These are phyloP conservation scores for Anthopleura xanthogrammica DNA, from an alignment of 92 coral and sea anemone genomes.

Conservation along the genomic window DNA sequence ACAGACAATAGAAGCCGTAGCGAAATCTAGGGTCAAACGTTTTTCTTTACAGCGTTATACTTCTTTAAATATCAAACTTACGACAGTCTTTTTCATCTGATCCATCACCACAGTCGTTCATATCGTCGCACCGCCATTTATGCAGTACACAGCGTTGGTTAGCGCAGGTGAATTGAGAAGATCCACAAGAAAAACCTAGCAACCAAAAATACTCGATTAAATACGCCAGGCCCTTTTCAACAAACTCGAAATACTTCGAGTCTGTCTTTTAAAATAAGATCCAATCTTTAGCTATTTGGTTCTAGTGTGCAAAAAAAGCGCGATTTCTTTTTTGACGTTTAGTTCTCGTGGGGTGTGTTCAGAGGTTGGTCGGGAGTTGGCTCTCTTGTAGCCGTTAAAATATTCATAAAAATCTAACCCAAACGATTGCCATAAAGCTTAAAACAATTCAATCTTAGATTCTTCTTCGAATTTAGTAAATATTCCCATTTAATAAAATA, in stretches of 20 bases:
- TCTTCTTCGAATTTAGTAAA: not conserved
- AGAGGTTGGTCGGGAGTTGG: slow-evolving; percentile 40
- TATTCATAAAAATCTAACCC: slow-evolving; percentile 20
- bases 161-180: slow-evolving; percentile 53
- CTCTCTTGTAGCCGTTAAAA: slow-evolving; percentile 9
- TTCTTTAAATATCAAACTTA: slow-evolving; percentile 31
- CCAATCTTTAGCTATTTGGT: not conserved
- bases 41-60: not conserved
- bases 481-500: not conserved
- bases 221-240: not conserved
- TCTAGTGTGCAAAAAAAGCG: not conserved
- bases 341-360: slow-evolving; percentile 35
- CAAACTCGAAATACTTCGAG: not conserved
- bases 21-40: not conserved
- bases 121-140: slow-evolving; percentile 84
- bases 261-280: not conserved
- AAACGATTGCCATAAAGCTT: not conserved
- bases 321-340: not conserved
- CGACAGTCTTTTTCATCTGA: slow-evolving; percentile 84
- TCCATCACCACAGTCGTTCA: slow-evolving; percentile 75
- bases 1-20: not conserved
- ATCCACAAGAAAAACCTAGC: slow-evolving; percentile 53
- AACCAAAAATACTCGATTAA: slow-evolving; percentile 15
- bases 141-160: slow-evolving; percentile 63
- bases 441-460: not conserved